Conservation (phyloP, 2,797 vertebrate species). For the Anguilla marmorata region DNA sequence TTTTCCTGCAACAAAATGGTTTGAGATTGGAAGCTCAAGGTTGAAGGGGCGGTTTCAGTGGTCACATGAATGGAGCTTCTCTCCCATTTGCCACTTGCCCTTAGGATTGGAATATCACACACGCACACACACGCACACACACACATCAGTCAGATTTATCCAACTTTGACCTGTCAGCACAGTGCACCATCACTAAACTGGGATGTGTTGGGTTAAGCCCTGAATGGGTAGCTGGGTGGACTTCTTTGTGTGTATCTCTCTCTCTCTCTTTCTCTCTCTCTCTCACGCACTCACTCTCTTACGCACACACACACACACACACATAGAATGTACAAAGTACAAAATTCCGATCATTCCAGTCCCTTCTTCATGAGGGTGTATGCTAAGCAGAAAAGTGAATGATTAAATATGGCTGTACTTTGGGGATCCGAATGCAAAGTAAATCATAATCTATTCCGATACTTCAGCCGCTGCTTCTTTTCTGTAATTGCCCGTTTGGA, state of each 20-base stretch:
- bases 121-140: too few species aligned
- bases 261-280: neutral
- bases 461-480: too few species aligned
- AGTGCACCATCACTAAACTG: neutral
- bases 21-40: too few species aligned
- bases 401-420: neutral
- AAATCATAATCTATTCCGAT: too few species aligned
- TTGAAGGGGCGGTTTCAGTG: too few species aligned
- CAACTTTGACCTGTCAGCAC: conserved; percentile 21
- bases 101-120: too few species aligned
- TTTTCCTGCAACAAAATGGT: too few species aligned
- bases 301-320: neutral
- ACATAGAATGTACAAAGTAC: neutral
- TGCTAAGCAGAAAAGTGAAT: neutral
- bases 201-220: neutral
- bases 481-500: too few species aligned
- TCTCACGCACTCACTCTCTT: neutral
- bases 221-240: neutral
- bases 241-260: too few species aligned
- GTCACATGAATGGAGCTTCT: too few species aligned
- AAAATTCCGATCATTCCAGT: neutral
- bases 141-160: neutral
- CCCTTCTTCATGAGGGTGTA: neutral
- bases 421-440: neutral
- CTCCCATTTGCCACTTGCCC: too few species aligned